A percentile compares a stretch with the other conserved stretches of the same genome.
These are phyloP conservation scores for Halyomorpha halys DNA, from an alignment of 1,140 invertebrate genomes.

Conservation along the genomic window DNA sequence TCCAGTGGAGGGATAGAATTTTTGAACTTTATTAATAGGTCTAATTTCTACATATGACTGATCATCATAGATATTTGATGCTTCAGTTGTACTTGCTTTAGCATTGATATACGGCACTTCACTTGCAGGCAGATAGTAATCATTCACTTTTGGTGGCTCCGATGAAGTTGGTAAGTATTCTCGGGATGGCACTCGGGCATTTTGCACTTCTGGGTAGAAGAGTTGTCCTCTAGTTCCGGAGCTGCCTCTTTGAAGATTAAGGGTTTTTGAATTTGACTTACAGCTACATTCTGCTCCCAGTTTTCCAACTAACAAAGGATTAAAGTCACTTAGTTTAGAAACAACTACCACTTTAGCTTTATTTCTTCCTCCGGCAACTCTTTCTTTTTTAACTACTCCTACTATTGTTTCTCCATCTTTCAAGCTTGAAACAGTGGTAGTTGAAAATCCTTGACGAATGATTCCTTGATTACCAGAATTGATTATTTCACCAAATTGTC, in stretches of 20 bases:
- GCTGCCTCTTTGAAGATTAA: slow-evolving; percentile 33
- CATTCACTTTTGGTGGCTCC: neutral
- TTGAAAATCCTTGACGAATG: slow-evolving; percentile 20
- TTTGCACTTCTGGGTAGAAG: slow-evolving; percentile 20
- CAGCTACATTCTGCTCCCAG: slow-evolving; percentile 62
- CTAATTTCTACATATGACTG: slow-evolving; percentile 29
- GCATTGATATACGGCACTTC: neutral
- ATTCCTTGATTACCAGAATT: slow-evolving; percentile 25
- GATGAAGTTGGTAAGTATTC: slow-evolving; percentile 7
- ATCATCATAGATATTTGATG: slow-evolving; percentile 5
- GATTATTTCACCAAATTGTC: slow-evolving; percentile 31
- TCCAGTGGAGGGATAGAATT: slow-evolving; percentile 21
- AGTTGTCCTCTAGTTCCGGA: slow-evolving; percentile 9
- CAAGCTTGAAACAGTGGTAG: slow-evolving; percentile 28
- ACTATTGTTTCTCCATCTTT: slow-evolving; percentile 31
- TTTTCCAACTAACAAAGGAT: slow-evolving; percentile 56
- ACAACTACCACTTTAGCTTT: slow-evolving; percentile 42
- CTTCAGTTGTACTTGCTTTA: slow-evolving; percentile 7
- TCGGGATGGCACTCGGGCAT: slow-evolving; percentile 4
- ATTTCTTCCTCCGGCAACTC: slow-evolving; percentile 27
- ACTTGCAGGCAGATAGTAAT: slow-evolving; percentile 5
- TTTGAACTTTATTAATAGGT: slow-evolving; percentile 24
- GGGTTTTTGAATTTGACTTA: slow-evolving; percentile 42
- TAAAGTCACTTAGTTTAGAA: slow-evolving; percentile 50
- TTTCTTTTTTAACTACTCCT: slow-evolving; percentile 30